Base-by-base conservation (phyloP, 2,888 invertebrate genomes). In the Hirudinaria manillensis region DNA sequence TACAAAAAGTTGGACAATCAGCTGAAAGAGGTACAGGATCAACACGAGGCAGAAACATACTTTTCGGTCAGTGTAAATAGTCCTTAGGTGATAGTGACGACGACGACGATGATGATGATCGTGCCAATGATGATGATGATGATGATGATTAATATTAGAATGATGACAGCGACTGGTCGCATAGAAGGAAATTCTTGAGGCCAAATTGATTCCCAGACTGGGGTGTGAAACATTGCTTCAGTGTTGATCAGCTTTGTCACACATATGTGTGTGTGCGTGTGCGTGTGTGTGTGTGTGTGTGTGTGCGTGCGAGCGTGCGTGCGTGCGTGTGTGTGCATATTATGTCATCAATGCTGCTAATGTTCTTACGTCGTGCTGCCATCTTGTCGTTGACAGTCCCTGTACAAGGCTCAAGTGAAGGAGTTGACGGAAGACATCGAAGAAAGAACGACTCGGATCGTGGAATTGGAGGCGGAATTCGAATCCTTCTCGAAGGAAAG, bases 21-120 rank as follows among this genome's bases (percentile, higher is more conserved):
- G 81, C 91, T 93, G 87, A 93, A 94, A 83, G 97, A 98, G 85
- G 87, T 97, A 53, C 93, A 95, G 82, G 94, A 95, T 80, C 95
- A 95, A 84, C 87, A 96, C 75, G 97, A 97, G 86, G 93, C 93
- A 55, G 96, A 98, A 86, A 94, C 94, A 86, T 93, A 94, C 86
- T 97, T 97, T 87, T 92, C 94, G 81, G 90, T 89, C 83, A 85
- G 87, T 79, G 29, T 36, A 36, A 21, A 16, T 6, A 4, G 29
- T 68, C 4, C 13, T 1, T 10, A 6, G 13, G 67, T 6, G 29
- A 13, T 4, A 34, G 34, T 34, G 67, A 65, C 24, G 16, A 13
- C 24, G 24, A 27, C 27, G n/a, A 24, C 24, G 66, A 24, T 29
- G 66, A 24, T 65, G 66, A 24, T 65, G 24, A 24, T 29, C 16